These are phyloP conservation scores for Magallana gigas DNA, from an alignment of 1,140 invertebrate species.

Conservation along the genomic window DNA sequence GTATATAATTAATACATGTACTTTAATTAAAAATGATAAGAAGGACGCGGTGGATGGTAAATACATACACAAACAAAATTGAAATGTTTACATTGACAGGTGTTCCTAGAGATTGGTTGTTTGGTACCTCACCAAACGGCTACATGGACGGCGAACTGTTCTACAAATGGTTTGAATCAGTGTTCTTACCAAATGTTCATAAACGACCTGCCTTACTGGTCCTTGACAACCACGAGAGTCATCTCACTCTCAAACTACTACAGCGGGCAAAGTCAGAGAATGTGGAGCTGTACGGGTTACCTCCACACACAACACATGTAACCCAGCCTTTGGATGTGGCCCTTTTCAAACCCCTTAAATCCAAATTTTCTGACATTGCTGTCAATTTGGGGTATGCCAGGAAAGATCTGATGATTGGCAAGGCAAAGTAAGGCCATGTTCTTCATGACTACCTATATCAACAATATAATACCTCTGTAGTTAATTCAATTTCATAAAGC, in stretches of 20 bases:
- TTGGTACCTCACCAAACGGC: background rate
- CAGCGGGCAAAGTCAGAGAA: background rate
- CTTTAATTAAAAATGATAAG: no score
- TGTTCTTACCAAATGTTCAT: background rate
- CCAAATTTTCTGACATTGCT: no score
- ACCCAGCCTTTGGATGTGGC: background rate
- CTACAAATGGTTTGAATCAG: background rate
- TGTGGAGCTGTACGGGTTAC: conserved; percentile 9
- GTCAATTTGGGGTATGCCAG: background rate
- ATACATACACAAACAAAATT: no score
- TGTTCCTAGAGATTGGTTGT: background rate
- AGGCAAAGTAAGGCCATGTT: background rate
- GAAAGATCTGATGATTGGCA: background rate
- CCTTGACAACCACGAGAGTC: conserved; percentile 44
- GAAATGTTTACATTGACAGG: no score
- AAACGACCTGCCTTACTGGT: background rate
- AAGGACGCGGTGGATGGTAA: no score
- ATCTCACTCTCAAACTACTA: background rate
- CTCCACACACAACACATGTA: conserved; percentile 27
- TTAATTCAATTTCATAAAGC: background rate
- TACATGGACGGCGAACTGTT: conserved; percentile 38
- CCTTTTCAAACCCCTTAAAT: no score
- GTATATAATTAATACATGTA: no score
- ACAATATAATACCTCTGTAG: background rate
- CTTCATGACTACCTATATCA: background rate